Conservation (phyloP, 2,888 invertebrate species). For the Ceramica pisi region DNA sequence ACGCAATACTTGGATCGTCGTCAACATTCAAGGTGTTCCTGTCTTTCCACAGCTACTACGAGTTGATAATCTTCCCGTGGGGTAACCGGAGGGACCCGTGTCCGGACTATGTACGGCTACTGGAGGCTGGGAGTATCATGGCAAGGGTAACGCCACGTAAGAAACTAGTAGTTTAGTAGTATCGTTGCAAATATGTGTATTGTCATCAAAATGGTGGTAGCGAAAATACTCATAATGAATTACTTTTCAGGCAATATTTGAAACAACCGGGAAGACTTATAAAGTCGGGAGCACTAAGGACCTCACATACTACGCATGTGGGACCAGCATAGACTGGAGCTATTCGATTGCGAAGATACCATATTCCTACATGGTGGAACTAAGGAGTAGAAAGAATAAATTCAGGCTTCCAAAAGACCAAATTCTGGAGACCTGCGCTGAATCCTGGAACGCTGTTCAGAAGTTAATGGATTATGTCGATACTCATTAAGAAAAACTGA, state of each 20-base stretch:
- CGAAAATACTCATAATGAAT: not conserved
- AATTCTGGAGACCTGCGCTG: slow-evolving; percentile 81
- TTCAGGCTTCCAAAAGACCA: slow-evolving; percentile 83
- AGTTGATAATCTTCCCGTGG: slow-evolving; percentile 88
- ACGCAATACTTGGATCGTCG: slow-evolving; percentile 80
- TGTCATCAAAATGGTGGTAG: not conserved
- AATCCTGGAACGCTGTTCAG: slow-evolving; percentile 81
- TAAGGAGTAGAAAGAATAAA: slow-evolving; percentile 81
- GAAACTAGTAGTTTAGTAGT: slow-evolving; percentile 58
- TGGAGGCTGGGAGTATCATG: slow-evolving; percentile 84
- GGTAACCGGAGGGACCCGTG: slow-evolving; percentile 83
- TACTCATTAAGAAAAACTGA: slow-evolving; percentile 58
- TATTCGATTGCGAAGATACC: slow-evolving; percentile 86
- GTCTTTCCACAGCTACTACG: slow-evolving; percentile 87
- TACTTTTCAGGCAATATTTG: slow-evolving; percentile 82
- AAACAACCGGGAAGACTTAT: slow-evolving; percentile 81
- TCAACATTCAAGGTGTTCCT: slow-evolving; percentile 84
- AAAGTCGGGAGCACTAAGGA: slow-evolving; percentile 87
- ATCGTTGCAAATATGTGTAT: not conserved
- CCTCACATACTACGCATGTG: slow-evolving; percentile 85
- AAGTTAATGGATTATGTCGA: slow-evolving; percentile 84
- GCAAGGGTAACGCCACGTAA: slow-evolving; percentile 82
- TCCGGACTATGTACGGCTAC: slow-evolving; percentile 81
- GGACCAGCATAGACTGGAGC: slow-evolving; percentile 87
- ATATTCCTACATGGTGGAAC: slow-evolving; percentile 86